Evolutionary conservation across 2,888 invertebrate species (phyloP).

Genomic region (Morinoia aosen): DNA sequence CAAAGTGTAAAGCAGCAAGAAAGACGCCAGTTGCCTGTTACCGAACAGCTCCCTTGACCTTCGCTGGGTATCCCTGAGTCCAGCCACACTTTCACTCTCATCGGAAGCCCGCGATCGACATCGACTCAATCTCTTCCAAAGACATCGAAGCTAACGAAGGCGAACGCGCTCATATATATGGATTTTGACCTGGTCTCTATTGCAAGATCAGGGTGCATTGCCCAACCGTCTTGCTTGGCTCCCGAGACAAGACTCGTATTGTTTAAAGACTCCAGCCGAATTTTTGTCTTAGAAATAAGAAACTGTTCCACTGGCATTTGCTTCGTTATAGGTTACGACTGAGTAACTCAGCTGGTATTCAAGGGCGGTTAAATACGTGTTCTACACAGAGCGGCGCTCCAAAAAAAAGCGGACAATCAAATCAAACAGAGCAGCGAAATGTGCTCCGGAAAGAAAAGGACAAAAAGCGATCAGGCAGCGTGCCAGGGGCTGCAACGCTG

Average conservation of each 20-base stretch:
- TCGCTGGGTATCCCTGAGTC: background rate
- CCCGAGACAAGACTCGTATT: constrained; percentile 5
- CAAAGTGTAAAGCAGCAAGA: background rate
- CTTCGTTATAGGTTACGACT: constrained; percentile 52
- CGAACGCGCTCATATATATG: constrained; percentile 7
- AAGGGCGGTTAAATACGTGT: background rate
- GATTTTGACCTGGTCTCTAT: constrained; percentile 11
- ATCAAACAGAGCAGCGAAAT: background rate
- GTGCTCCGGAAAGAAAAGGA: background rate
- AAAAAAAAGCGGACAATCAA: background rate
- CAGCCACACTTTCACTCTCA: background rate
- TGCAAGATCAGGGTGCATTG: background rate
- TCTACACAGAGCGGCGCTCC: background rate
- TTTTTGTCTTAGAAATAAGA: constrained; percentile 38
- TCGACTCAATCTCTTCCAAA: constrained; percentile 19
- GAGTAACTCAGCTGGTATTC: background rate
- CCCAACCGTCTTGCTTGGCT: constrained; percentile 7
- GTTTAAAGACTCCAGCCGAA: constrained; percentile 6
- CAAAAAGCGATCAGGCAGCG: background rate
- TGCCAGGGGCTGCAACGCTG: background rate
- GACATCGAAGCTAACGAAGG: constrained; percentile 41
- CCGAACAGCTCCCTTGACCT: background rate
- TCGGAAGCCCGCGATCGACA: background rate
- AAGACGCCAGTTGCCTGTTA: background rate
- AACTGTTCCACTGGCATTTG: constrained; percentile 38